phyloP scores from a whole-genome alignment of 2,888 invertebrate genomes.

The Platycheirus albimanus region DNA sequence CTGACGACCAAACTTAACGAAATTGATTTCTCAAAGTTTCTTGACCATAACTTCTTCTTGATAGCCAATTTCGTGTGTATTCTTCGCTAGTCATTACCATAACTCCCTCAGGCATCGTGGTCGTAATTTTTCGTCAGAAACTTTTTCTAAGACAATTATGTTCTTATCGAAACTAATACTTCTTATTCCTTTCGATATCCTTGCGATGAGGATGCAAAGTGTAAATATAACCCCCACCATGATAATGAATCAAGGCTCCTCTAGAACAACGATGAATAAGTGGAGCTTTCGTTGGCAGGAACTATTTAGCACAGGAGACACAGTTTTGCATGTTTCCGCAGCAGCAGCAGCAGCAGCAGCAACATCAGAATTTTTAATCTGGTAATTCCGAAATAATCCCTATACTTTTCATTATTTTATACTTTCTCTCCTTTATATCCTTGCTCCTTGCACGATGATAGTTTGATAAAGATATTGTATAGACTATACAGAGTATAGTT shows the following conservation, averaged over 20 bases:
- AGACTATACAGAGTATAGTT: too few species aligned
- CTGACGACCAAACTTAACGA: too few species aligned
- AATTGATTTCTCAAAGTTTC: conserved; percentile 28
- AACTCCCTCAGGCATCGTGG: conserved; percentile 6
- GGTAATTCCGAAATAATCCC: conserved; percentile 57
- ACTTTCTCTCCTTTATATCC: conserved; percentile 28
- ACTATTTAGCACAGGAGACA: conserved; percentile 44
- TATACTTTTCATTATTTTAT: conserved; percentile 51
- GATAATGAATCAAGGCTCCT: neutral
- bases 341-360: too few species aligned
- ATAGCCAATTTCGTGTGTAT: conserved; percentile 13
- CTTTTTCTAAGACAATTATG: conserved; percentile 24
- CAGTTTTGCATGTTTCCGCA: conserved; percentile 26
- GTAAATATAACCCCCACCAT: conserved; percentile 29
- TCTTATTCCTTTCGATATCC: conserved; percentile 3
- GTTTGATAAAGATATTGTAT: conserved; percentile 64
- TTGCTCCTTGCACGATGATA: conserved; percentile 40
- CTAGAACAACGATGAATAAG: conserved; percentile 7
- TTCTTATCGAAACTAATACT: conserved; percentile 45
- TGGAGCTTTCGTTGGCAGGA: conserved; percentile 14
- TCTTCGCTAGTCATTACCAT: neutral
- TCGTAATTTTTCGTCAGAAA: conserved; percentile 16
- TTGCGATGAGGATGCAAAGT: conserved; percentile 42
- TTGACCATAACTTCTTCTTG: conserved; percentile 1
- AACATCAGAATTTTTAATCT: conserved; percentile 55